These are phyloP conservation scores for Hippocampus guttulatus DNA, from an alignment of 2,113 vertebrate genomes.

Conservation along the genomic window DNA sequence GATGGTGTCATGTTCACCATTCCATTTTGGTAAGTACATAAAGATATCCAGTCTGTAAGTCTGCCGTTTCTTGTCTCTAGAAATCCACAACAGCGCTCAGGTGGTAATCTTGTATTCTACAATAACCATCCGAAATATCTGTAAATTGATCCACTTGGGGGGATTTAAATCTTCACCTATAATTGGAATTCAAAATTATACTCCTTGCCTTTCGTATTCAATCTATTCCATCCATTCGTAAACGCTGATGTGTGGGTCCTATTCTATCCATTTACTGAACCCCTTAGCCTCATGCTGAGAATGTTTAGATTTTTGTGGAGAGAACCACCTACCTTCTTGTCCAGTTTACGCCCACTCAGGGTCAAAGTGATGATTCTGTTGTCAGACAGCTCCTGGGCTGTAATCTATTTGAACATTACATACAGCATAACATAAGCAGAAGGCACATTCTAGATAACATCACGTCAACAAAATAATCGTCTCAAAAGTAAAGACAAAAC, in stretches of 20 bases:
- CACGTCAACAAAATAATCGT: neutral
- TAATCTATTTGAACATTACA: slow-evolving; percentile 74
- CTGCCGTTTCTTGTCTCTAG: neutral
- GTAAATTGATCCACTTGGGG: neutral
- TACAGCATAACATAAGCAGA: slow-evolving; percentile 18
- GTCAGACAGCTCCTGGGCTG: slow-evolving; percentile 94
- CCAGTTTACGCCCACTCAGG: slow-evolving; percentile 91
- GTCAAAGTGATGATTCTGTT: slow-evolving; percentile 95
- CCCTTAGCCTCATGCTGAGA: neutral
- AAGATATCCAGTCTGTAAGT: neutral
- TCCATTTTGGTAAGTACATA: neutral
- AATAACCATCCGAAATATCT: neutral
- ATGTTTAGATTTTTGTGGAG: slow-evolving; percentile 13
- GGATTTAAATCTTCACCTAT: neutral
- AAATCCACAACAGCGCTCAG: neutral
- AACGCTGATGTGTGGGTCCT: neutral
- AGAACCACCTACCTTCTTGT: slow-evolving; percentile 86
- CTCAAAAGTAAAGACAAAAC: neutral
- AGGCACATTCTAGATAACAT: slow-evolving; percentile 13
- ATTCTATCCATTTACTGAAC: neutral
- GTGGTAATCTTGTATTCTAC: neutral
- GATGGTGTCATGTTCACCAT: neutral
- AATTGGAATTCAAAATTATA: neutral
- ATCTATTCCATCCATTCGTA: neutral
- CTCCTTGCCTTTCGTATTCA: no score